A percentile compares a stretch with the other conserved stretches of the same genome.
phyloP scores from a whole-genome alignment of 2,797 vertebrate species.

The Pipistrellus kuhlii region DNA sequence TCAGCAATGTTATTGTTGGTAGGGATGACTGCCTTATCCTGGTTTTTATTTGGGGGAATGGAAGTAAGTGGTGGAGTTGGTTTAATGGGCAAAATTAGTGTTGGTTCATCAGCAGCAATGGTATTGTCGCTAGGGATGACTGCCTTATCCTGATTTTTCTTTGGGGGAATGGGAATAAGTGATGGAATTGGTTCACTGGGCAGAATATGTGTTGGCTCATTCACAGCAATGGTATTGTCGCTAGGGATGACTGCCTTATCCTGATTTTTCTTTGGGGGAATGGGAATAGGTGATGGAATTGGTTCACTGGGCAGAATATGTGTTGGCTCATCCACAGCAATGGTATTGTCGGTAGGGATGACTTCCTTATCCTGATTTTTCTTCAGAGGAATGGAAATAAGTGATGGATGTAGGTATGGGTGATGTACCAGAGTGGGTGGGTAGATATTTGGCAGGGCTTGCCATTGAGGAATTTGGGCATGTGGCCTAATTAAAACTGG shows the following conservation, averaged over 20 bases:
- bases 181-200: neutral
- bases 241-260: neutral
- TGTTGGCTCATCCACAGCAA: no score
- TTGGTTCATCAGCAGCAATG: neutral
- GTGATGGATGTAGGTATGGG: neutral
- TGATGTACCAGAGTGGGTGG: rapidly evolving
- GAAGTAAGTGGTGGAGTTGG: neutral
- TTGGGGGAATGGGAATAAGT: neutral
- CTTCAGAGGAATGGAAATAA: slow-evolving; percentile 3
- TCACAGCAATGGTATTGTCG: neutral
- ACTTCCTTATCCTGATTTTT: neutral
- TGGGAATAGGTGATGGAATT: neutral
- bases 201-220: no score
- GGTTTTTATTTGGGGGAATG: neutral
- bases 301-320: no score
- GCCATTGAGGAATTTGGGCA: slow-evolving; percentile 1
- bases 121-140: neutral
- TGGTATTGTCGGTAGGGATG: neutral
- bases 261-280: neutral
- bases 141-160: neutral
- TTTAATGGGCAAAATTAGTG: neutral
- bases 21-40: neutral
- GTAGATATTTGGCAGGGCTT: neutral
- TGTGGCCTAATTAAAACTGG: neutral
- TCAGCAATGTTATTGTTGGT: neutral